Evolutionary conservation across 1,140 invertebrate genomes (phyloP), one percentile per base, ranked within the genome.

Genomic region (Drosophila ogumai): DNA sequence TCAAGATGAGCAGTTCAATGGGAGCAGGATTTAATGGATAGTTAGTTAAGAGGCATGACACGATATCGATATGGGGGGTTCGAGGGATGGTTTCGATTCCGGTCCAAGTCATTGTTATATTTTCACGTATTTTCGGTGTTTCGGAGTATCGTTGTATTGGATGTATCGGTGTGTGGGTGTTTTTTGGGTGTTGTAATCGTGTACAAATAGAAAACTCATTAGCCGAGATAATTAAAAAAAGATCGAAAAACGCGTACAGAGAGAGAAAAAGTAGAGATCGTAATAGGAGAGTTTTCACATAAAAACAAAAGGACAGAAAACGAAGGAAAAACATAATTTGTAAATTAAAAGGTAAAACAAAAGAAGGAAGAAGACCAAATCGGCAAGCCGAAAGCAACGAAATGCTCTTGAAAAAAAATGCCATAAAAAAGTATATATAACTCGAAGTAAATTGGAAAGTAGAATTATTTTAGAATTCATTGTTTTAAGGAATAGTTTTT

Each of bases 191-290:
- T 79, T 78, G 50, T 74, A 52, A 38, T 59, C 41, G 60, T 71
- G 67, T 79, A 75, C 69, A 90, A 85, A 84, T 72, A 81, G 64
- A 90, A 85, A 90, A 81, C 84, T 80, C 66, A 88, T 87, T 87
- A 87, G 84, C 64, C 76, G 79, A 82, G 63, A 76, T 82, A 75
- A 56, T 71, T 54, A 73, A 59, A 74, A 66, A 71, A 38, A 55
- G 50, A 28, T 67, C 59, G 34, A 63, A 76, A 50, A 61, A 63
- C 47, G 44, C 47, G 47, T 34, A 28, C 25, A 56, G 25, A 38
- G 4, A 54, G 19, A 55, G 32, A 55, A 15, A 22, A 32, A 36
- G 32, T 22, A 57, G 43, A 68, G 41, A n/a, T n/a, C n/a, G n/a
- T n/a, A n/a, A n/a, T n/a, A n/a, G n/a, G n/a, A 49, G 31, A 40